These are phyloP conservation scores for Lobophora halterata DNA, from an alignment of 2,888 invertebrate species.

Conservation along the genomic window DNA sequence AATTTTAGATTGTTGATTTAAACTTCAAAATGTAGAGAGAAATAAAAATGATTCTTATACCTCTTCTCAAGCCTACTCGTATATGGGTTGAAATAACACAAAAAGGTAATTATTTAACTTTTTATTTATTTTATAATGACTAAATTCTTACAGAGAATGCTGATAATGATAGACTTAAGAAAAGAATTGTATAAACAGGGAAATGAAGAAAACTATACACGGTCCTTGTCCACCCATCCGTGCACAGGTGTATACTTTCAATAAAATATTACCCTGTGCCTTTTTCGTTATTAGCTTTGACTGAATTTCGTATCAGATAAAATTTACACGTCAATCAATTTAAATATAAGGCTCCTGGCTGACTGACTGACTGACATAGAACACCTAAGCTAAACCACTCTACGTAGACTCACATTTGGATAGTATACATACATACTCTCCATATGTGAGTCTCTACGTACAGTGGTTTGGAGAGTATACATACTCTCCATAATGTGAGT, in stretches of 20 bases:
- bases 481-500: too few species aligned
- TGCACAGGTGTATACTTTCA: conserved; percentile 65
- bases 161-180: conserved; percentile 10
- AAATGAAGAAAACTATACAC: conserved; percentile 24
- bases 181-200: conserved; percentile 4
- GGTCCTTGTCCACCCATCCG: conserved; percentile 41
- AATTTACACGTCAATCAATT: conserved; percentile 19
- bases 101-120: conserved; percentile 4
- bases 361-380: too few species aligned
- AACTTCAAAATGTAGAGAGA: too few species aligned
- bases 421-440: too few species aligned
- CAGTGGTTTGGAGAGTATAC: too few species aligned
- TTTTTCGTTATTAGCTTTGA: conserved; percentile 30
- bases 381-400: too few species aligned
- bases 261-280: conserved; percentile 68
- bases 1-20: too few species aligned
- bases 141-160: conserved; percentile 25
- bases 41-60: too few species aligned
- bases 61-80: too few species aligned
- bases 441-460: too few species aligned
- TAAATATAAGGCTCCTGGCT: too few species aligned
- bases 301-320: conserved; percentile 35
- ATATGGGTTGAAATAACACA: conserved; percentile 1
- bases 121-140: conserved; percentile 32
- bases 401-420: too few species aligned